Evolutionary conservation across 2,888 invertebrate genomes (phyloP).

Genomic region (Meiosimyza platycephala): DNA sequence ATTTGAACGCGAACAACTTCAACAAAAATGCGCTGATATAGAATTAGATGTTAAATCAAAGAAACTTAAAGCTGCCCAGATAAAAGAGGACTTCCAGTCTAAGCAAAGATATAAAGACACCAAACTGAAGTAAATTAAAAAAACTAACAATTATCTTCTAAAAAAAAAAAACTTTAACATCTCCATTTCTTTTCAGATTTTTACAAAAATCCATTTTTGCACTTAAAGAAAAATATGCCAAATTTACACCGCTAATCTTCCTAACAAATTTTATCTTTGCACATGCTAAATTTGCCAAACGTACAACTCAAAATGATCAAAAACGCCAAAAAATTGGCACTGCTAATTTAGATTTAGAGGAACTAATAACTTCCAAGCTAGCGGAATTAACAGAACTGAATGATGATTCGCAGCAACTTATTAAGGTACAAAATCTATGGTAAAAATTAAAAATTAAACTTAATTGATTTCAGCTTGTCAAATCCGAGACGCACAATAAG

Average conservation of each 20-base stretch:
- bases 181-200: conserved; percentile 50
- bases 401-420: conserved; percentile 50
- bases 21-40: conserved; percentile 48
- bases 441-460: not conserved
- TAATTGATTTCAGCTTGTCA: conserved; percentile 55
- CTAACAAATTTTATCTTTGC: conserved; percentile 63
- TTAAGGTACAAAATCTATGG: conserved; percentile 46
- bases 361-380: conserved; percentile 46
- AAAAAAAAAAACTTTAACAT: not conserved
- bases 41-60: conserved; percentile 48
- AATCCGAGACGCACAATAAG: conserved; percentile 61
- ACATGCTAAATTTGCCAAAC: conserved; percentile 55
- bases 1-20: conserved; percentile 52
- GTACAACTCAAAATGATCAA: conserved; percentile 37
- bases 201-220: conserved; percentile 57
- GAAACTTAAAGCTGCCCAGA: conserved; percentile 47
- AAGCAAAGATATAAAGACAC: conserved; percentile 55
- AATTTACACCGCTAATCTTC: conserved; percentile 65
- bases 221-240: conserved; percentile 63
- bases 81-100: conserved; percentile 53
- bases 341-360: conserved; percentile 43
- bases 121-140: conserved; percentile 57
- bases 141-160: not conserved
- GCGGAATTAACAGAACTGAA: conserved; percentile 37
- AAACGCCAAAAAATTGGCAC: not conserved